phyloP scores from a whole-genome alignment of 1,140 invertebrate genomes.

The Nephotettix cincticeps region DNA sequence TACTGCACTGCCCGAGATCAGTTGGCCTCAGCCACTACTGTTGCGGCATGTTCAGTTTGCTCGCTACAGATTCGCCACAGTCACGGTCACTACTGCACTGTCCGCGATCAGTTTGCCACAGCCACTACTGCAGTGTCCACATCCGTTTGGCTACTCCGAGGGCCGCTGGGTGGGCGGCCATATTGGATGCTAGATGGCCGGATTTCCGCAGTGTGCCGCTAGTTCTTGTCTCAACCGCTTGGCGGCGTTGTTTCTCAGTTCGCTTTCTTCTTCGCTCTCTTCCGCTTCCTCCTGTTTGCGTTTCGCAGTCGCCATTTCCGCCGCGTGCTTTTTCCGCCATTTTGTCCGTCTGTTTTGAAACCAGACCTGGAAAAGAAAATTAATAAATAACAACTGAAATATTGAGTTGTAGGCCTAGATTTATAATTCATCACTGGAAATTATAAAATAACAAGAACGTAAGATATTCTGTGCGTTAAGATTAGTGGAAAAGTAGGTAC shows the following conservation, averaged over 20 bases:
- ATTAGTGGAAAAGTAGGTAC: too few species aligned
- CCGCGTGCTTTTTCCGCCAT: slow-evolving; percentile 99
- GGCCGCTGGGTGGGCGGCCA: slow-evolving; percentile 10
- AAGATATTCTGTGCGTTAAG: too few species aligned
- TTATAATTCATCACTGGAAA: too few species aligned
- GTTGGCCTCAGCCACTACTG: too few species aligned
- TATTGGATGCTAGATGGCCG: slow-evolving; percentile 39
- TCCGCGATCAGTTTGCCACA: background rate
- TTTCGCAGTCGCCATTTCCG: slow-evolving; percentile 98
- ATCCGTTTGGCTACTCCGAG: background rate
- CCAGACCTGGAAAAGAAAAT: slow-evolving; percentile 95
- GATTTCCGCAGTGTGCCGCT: slow-evolving; percentile 48
- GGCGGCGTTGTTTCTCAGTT: slow-evolving; percentile 49
- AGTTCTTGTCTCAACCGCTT: slow-evolving; percentile 56
- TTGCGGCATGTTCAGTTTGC: too few species aligned
- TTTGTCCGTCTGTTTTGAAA: slow-evolving; percentile 99
- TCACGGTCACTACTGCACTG: background rate
- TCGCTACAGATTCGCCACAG: too few species aligned
- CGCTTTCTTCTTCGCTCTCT: slow-evolving; percentile 60
- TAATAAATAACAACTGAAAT: too few species aligned
- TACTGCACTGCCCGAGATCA: too few species aligned
- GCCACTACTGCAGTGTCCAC: background rate
- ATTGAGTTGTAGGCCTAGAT: too few species aligned
- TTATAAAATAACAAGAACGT: too few species aligned
- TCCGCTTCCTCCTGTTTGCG: slow-evolving; percentile 89